Evolutionary conservation across 2,113 vertebrate species (phyloP), one percentile per base, ranked within the genome.

Genomic region (Carassius gibelio): DNA sequence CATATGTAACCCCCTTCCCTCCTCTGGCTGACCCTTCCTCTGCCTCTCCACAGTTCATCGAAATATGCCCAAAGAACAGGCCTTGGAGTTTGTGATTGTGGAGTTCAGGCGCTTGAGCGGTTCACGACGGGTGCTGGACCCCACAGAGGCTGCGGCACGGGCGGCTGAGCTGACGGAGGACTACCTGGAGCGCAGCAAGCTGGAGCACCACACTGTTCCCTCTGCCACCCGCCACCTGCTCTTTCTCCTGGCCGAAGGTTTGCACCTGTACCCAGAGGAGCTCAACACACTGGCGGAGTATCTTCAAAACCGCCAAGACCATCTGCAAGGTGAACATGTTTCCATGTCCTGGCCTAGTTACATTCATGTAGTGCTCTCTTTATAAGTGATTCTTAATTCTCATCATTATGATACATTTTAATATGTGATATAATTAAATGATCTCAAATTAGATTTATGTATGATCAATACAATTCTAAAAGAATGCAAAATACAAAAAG

Each of bases 31-130:
- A 81, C 71, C 81, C 69, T 38, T 84, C 87, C 75, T 89, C 84
- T 90, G 79, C 91, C 87, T 88, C 72, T 90, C 83, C 86, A 55
- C 88, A 93, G 95, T 94, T 87, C 91, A 94, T 88, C 90, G 88
- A 84, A 94, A 94, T 84, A 90, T 95, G 94, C 93, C 94, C 81
- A 93, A 95, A 92, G 94, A 97, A 84, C 94, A 95, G 87, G 94
- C 93, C n/a, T 87, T 95, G 93, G 89, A 93, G 88, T 91, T 96
- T 72, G 64, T 92, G 74, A 89, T 88, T 66, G 87, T 92, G 13
- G 94, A 94, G 91, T 92, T 93, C 85, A 89, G 91, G 82, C 94
- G 88, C 3, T 57, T 91, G n/a, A 90, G 91, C 2, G n/a, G 93
- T 75, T 91, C 93, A 57, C 77, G 62, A n/a, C 89, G 92, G 1